Evolutionary conservation across 2,888 invertebrate genomes (phyloP), one percentile per base, ranked within the genome.

Genomic region (Nomada flava): DNA sequence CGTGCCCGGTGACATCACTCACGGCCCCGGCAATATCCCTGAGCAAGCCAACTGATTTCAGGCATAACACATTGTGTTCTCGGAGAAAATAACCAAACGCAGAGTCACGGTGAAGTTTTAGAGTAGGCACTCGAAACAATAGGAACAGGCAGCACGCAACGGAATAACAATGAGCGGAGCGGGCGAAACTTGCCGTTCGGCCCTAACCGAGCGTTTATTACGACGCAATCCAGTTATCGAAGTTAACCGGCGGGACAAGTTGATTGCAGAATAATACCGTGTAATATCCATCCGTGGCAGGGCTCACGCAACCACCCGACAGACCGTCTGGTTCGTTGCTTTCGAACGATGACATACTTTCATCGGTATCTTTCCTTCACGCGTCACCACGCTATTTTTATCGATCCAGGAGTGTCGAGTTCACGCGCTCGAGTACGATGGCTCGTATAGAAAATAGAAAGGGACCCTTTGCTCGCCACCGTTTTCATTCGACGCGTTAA

Each of bases 261-360:
- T 78, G 76, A 80, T 76, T 77, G 83, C 60, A 69, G 78, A 85
- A 86, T 78, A 82, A 82, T 69, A 67, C 73, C 57, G 57, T 76
- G 75, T 62, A 83, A 75, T 71, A 75, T 65, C 75, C 62, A 55
- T 83, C 71, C 64, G 71, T 67, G 76, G 74, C 62, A 57, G 44
- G 73, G 60, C 79, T 85, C 85, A 77, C 85, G 87, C 85, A 87
- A 68, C 59, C 65, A 65, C 75, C 70, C 70, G 75, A 60, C 81
- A 64, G 75, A 75, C 74, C 73, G 81, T 74, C 76, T 74, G 57
- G 71, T 69, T 68, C 76, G 82, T 76, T 75, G 76, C 87, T 87
- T 87, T 85, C 83, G 68, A 80, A 73, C 65, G 76, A 84, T 76
- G 76, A 78, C 85, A 85, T 68, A 87, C 85, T 87, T 87, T 86